Evolutionary conservation across 2,113 vertebrate genomes (phyloP).

Genomic region (Gobius niger): DNA sequence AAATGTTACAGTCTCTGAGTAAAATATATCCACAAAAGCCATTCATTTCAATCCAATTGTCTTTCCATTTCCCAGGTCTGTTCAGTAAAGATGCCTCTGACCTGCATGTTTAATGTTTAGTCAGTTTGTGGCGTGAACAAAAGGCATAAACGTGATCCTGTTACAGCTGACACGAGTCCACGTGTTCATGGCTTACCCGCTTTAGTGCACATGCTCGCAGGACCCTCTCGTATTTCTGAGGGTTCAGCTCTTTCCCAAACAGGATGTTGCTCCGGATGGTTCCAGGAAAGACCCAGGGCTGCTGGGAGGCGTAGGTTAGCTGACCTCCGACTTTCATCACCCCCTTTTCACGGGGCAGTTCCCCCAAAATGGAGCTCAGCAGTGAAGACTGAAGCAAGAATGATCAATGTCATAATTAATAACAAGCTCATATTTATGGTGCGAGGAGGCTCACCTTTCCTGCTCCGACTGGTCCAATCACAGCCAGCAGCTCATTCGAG

Average conservation of each 20-base stretch:
- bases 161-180: background rate
- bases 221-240: conserved; percentile 87
- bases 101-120: conserved; percentile 4
- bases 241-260: conserved; percentile 89
- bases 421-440: background rate
- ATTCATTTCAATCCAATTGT: too few relatives aligned
- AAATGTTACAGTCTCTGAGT: too few relatives aligned
- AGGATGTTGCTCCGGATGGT: conserved; percentile 95
- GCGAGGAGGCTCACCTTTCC: conserved; percentile 83
- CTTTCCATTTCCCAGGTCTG: too few relatives aligned
- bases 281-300: conserved; percentile 96
- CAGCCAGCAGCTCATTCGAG: conserved; percentile 83
- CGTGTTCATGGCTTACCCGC: conserved; percentile 78
- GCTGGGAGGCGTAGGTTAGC: conserved; percentile 91
- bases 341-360: conserved; percentile 83
- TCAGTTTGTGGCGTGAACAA: background rate
- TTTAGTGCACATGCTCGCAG: conserved; percentile 89
- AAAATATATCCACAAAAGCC: too few relatives aligned
- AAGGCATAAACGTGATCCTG: background rate
- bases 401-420: background rate
- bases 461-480: conserved; percentile 93
- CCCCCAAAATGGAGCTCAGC: conserved; percentile 87
- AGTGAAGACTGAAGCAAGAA: conserved; percentile 83
- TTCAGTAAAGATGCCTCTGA: too few relatives aligned
- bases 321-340: conserved; percentile 80